A percentile compares a stretch with the other conserved stretches of the same genome.
These are phyloP conservation scores for Microcebus ravelobensis DNA, from an alignment of 2,113 vertebrate genomes.

Conservation along the genomic window DNA sequence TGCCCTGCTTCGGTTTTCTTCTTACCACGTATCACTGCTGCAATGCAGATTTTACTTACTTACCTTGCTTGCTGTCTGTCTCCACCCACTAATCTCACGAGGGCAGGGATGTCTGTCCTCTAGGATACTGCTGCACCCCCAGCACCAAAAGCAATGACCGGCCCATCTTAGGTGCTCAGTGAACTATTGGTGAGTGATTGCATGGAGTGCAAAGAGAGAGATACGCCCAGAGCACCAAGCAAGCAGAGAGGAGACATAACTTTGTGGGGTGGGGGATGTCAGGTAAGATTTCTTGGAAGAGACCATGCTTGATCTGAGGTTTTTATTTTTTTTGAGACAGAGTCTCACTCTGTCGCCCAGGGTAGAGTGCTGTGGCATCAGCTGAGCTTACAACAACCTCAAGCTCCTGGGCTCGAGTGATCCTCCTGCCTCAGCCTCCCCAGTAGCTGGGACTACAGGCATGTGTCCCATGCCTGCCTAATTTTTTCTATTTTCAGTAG, in stretches of 20 bases:
- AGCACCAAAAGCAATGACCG: neutral
- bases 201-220: neutral
- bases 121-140: neutral
- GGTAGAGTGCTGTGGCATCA: too few relatives aligned
- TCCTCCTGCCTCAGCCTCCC: too few relatives aligned
- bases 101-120: neutral
- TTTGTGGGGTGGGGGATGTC: neutral
- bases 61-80: neutral
- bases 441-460: too few relatives aligned
- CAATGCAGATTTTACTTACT: neutral
- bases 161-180: neutral
- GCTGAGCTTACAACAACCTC: too few relatives aligned
- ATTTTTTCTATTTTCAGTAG: too few relatives aligned
- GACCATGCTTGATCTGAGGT: neutral
- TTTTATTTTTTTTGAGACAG: too few relatives aligned
- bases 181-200: neutral
- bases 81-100: neutral
- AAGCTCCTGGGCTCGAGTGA: too few relatives aligned
- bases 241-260: neutral
- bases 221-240: neutral
- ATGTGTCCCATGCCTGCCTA: too few relatives aligned
- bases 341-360: too few relatives aligned
- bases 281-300: neutral
- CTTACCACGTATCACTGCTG: neutral
- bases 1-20: neutral